Evolutionary conservation across 2,888 invertebrate species (phyloP).

Genomic region (Podabrus alpinus): DNA sequence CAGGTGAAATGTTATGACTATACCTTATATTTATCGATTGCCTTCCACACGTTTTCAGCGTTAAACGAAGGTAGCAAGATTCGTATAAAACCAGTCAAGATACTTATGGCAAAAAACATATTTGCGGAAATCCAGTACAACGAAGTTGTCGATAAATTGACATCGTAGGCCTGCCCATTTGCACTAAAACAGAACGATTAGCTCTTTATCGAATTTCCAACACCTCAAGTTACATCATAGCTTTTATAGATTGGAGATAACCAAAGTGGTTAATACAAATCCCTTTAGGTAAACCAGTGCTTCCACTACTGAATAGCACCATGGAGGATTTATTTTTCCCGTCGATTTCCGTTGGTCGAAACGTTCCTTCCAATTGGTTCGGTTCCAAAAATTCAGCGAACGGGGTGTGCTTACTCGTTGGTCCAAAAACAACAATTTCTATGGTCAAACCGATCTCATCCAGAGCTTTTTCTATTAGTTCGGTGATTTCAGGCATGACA

Average conservation of each 20-base stretch:
- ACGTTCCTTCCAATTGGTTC: slow-evolving; percentile 23
- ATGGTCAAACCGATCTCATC: neutral
- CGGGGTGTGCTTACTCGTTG: slow-evolving; percentile 20
- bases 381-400: slow-evolving; percentile 14
- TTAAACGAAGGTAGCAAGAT: slow-evolving; percentile 36
- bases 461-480: slow-evolving; percentile 1
- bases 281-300: slow-evolving; percentile 39
- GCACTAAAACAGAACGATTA: neutral
- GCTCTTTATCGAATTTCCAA: neutral
- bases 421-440: slow-evolving; percentile 21
- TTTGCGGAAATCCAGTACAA: slow-evolving; percentile 45
- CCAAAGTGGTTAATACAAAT: slow-evolving; percentile 36
- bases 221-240: neutral
- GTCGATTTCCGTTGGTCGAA: slow-evolving; percentile 21
- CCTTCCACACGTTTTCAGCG: neutral
- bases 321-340: slow-evolving; percentile 28
- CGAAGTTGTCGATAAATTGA: slow-evolving; percentile 31
- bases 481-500: neutral
- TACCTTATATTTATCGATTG: neutral
- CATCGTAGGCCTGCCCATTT: neutral
- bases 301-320: slow-evolving; percentile 41
- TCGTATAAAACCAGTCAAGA: slow-evolving; percentile 36
- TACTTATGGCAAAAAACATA: slow-evolving; percentile 29
- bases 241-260: neutral
- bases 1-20: neutral